phyloP scores from a whole-genome alignment of 1,140 invertebrate species.

The Dolichoris vasculosae region DNA sequence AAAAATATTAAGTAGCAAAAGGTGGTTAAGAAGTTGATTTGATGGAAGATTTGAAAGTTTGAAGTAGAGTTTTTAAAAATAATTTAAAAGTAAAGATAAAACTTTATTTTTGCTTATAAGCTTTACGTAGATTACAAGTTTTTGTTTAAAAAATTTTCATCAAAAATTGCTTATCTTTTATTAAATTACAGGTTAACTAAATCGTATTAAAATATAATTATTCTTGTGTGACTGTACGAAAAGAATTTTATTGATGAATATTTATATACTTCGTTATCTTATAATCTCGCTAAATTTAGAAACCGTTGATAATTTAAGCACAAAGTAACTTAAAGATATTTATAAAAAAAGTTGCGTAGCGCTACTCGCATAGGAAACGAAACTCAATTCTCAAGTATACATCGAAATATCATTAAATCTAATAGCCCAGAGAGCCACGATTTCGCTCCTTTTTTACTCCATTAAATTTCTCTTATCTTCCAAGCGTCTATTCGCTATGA shows the following conservation, averaged over 20 bases:
- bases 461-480: slow-evolving; percentile 35
- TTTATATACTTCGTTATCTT: neutral
- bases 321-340: neutral
- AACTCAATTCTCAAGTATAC: neutral
- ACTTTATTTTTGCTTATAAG: neutral
- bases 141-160: neutral
- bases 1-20: neutral
- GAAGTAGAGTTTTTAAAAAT: slow-evolving; percentile 6
- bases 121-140: neutral
- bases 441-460: neutral
- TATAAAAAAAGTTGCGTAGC: neutral
- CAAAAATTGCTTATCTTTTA: too few relatives aligned
- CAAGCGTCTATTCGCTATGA: slow-evolving; percentile 22
- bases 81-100: slow-evolving; percentile 7
- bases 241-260: neutral
- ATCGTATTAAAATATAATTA: neutral
- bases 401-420: neutral
- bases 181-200: too few relatives aligned
- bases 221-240: neutral
- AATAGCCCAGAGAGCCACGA: neutral
- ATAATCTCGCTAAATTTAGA: neutral
- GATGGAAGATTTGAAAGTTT: slow-evolving; percentile 5
- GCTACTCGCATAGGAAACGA: neutral
- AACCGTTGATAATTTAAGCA: neutral
- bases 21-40: neutral